Base-by-base conservation (phyloP, 1,140 invertebrate genomes). In the Zaprionus camerounensis region DNA sequence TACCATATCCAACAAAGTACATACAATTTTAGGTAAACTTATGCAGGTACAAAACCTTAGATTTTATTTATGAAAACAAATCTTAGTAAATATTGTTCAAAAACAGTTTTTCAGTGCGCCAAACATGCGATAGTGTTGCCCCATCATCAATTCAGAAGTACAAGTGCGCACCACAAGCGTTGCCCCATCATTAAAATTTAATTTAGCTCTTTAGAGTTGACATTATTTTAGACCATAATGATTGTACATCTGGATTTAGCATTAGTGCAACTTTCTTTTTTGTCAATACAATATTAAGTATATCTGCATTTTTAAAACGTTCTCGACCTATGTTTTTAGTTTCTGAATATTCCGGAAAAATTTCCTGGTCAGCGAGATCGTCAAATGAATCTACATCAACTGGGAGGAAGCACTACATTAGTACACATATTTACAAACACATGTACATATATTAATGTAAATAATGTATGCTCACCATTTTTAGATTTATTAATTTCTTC, bases 171-270 rank as follows among this genome's bases (percentile, higher is more conserved):
- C 20, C 13, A 17, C 2, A 4, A 57, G 38, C 7, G 22, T 56
- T 56, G 41, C 41, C 63, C 12, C 11, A 73, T 44, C 17, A n/a
- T 22, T 0, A 12, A 15, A 20, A 20, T n/a, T 20, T 20, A 28
- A 41, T 49, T 71, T 49, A 91, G 7, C 70, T 80, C 34, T 78
- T 86, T 0, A 91, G 61, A 26, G 71, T 78, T 5, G 49, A 13
- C 77, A 82, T 81, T 4, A 91, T 81, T 55, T 84, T 51, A 22
- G 71, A 56, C 81, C 85, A 88, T 17, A 92, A 91, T 24, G 68
- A 51, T 61, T 92, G 81, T 1, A 92, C 86, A 15, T 92, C 86
- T 0, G 90, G 78, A 77, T 92, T 71, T 38, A 91, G 87, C 81
- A 92, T 78, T 17, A 92, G n/a, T 2, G 80, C 75, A 1, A 78